Evolutionary conservation across 2,797 vertebrate genomes (phyloP), one percentile per base, ranked within the genome.

Genomic region (Sebastes baramenuke): DNA sequence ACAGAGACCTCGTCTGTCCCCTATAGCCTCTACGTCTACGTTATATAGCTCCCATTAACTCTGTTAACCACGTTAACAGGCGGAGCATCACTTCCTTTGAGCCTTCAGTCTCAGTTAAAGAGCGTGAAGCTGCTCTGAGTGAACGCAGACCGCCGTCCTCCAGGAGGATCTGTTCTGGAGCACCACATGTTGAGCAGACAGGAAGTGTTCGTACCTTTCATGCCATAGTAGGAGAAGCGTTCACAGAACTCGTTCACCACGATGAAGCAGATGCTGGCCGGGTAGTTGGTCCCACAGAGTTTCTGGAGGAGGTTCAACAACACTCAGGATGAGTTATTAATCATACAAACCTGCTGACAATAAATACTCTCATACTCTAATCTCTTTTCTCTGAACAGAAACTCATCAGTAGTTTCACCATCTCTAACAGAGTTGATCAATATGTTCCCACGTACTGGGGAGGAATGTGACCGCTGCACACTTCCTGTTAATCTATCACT

Each of bases 231-330:
- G 89, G 98, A 99, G 95, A 99, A 99, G 24, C 98, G 96, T 78
- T 99, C 98, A 0, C 98, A 99, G 95, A 99, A 99, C 94, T 99
- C 98, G 0, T 99, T 99, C 92, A 99, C 97, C 87, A 99, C 97
- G 1, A 99, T 97, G 94, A 99, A 99, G 84, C 94, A 94, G 77
- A 99, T 99, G 94, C 98, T 99, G 81, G 95, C 36, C 2, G 98
- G 98, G 72, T 98, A 99, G 81, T 97, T 99, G 89, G 97, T 98
- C 18, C 98, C 97, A 93, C 96, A 97, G 38, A 96, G 27, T 94
- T 94, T 97, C 97, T 67, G 34, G 12, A 38, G 36, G 30, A 64
- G 12, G 10, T 18, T 18, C 14, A 32, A 52, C 18, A 60, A 36
- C 22, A 52, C 1, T n/a, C 10, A 72, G 29, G 6, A 10, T 34